A percentile compares a stretch with the other conserved stretches of the same genome.
These are phyloP conservation scores for Cylloceria caligata DNA, from an alignment of 2,888 invertebrate species.

Conservation along the genomic window DNA sequence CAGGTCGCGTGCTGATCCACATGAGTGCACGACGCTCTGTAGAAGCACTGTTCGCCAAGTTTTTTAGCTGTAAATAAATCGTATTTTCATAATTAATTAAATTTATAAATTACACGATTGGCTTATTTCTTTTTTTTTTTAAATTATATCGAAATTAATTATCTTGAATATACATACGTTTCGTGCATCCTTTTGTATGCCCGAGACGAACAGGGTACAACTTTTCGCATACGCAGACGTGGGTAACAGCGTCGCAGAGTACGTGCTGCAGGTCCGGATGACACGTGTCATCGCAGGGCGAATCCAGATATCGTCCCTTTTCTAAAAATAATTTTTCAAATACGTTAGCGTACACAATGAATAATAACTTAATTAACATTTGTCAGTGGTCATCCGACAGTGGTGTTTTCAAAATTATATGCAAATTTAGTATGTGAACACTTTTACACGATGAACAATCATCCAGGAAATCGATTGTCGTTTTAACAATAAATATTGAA, in stretches of 20 bases:
- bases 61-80: conserved; percentile 89
- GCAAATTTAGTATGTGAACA: too few relatives aligned
- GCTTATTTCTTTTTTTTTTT: not conserved
- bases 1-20: conserved; percentile 93
- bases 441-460: too few relatives aligned
- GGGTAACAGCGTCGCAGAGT: conserved; percentile 89
- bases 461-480: too few relatives aligned
- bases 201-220: conserved; percentile 93
- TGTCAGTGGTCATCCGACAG: too few relatives aligned
- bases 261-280: conserved; percentile 91
- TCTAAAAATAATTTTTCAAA: conserved; percentile 86
- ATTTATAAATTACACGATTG: not conserved
- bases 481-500: too few relatives aligned
- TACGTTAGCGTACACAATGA: not conserved
- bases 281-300: conserved; percentile 91
- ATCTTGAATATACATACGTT: conserved; percentile 89
- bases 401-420: too few relatives aligned
- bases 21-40: conserved; percentile 92
- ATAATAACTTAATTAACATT: too few relatives aligned
- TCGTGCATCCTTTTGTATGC: conserved; percentile 92
- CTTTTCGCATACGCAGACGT: conserved; percentile 92
- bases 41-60: conserved; percentile 95
- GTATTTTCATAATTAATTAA: not conserved
- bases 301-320: conserved; percentile 92
- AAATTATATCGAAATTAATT: not conserved